Evolutionary conservation across 1,140 invertebrate species (phyloP).

Genomic region (Onthophagus taurus): DNA sequence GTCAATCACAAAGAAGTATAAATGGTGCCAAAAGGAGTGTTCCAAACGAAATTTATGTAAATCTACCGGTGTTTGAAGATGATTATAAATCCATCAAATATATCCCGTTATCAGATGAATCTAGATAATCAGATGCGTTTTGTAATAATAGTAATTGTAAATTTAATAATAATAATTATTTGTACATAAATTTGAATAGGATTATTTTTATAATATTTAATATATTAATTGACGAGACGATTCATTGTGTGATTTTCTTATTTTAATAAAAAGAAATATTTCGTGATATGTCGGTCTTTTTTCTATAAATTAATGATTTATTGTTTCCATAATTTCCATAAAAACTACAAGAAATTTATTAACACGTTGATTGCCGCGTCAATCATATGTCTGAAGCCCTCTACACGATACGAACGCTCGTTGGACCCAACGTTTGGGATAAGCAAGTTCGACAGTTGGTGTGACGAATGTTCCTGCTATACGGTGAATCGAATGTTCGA

Average conservation of each 20-base stretch:
- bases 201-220: slow-evolving; percentile 1
- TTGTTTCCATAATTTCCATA: too few species aligned
- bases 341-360: too few species aligned
- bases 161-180: slow-evolving; percentile 1
- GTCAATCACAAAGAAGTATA: slow-evolving; percentile 6
- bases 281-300: neutral
- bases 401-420: too few species aligned
- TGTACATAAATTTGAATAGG: slow-evolving; percentile 3
- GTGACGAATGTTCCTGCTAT: too few species aligned
- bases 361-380: too few species aligned
- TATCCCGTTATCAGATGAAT: slow-evolving; percentile 27
- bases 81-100: slow-evolving; percentile 27
- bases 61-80: slow-evolving; percentile 33
- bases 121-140: neutral
- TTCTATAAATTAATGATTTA: too few species aligned
- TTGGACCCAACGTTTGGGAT: too few species aligned
- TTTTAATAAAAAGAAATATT: too few species aligned
- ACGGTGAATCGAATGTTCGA: too few species aligned
- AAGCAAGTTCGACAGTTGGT: too few species aligned
- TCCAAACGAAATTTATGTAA: slow-evolving; percentile 25
- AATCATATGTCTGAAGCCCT: too few species aligned
- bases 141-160: slow-evolving; percentile 6
- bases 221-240: slow-evolving; percentile 3
- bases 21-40: slow-evolving; percentile 2
- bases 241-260: slow-evolving; percentile 4